Evolutionary conservation across 2,113 vertebrate genomes (phyloP), one percentile per base, ranked within the genome.

Genomic region (Sakesphorus luctuosus): DNA sequence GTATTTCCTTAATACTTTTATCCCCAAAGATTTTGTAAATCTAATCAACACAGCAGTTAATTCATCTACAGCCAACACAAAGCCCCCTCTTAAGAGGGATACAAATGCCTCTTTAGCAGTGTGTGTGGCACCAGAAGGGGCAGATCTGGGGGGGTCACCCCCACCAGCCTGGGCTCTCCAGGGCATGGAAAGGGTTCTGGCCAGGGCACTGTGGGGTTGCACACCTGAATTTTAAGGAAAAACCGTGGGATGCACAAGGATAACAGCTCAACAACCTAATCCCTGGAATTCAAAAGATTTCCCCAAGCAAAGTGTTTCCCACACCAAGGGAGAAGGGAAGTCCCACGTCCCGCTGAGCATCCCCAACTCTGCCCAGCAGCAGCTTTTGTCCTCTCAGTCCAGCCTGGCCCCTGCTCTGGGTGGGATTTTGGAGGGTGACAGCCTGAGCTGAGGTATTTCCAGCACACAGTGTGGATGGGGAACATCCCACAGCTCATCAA

Each of bases 1-100:
- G 80, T 40, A n/a, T 63, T 90, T 80, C 36, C 85, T 90, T 95
- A 94, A 93, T 88, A 90, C 88, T 90, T 92, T 96, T 49, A 93
- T 96, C 94, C 93, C 38, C 9, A 77, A 85, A 95, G 93, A 90
- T 86, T 87, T 71, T 56, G 67, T 46, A 77, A 68, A 92, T 83
- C 79, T 93, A 67, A 95, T 90, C 87, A 68, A 47, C 46, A 18
- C n/a, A 78, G 85, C 85, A 53, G 24, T 96, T 77, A 95, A 85
- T 90, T 94, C 87, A 88, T 69, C 71, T 20, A 11, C 18, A 35
- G 61, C 43, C 23, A 2, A 5, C 29, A 20, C 26, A 77, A 78
- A 96, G 38, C 56, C 59, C 59, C 50, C 19, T 88, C 47, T 72
- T 78, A 72, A 65, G 89, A 4, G 1, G 89, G 67, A 68, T 15